Evolutionary conservation across 2,113 vertebrate genomes (phyloP), one percentile per base, ranked within the genome.

Genomic region (Lophura nycthemera): DNA sequence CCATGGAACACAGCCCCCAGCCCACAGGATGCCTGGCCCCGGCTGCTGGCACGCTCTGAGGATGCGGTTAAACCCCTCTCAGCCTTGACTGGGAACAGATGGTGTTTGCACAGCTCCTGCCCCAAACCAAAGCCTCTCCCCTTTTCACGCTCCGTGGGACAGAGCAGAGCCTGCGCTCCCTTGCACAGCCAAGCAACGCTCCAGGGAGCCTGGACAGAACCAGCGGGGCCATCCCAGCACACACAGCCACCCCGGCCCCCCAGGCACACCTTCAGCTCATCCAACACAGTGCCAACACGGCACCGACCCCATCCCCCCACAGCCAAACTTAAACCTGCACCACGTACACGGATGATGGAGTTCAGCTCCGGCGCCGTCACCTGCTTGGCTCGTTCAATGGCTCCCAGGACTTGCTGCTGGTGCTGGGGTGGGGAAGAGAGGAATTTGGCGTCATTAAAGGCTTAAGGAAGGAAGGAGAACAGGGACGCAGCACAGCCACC

Each of bases 361-460:
- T 99, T 99, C 97, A 99, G 98, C 96, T 99, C 99, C 1, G 99
- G 99, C 0, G 99, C 99, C 0, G 99, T 99, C 88, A 99, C 99
- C 97, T 99, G 99, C 96, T 99, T 99, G 75, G 99, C 99, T 88
- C 99, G 96, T 93, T 99, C 99, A 1, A 99, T 99, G 92, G 99
- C 99, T 32, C 99, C 99, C 97, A 99, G 97, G 90, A 99, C 99
- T 96, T 99, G 99, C 96, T 99, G 99, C 96, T 99, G 99, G 97
- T 99, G 99, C 99, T 99, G 96, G 15, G 30, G 6, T 5, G 63
- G 67, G 60, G 65, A 93, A 77, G 21, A 82, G 30, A 74, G 32
- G 38, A 27, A 83, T 69, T 2, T 18, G 14, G 73, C 36, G 56
- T 80, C 64, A 80, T 15, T 60, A 43, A 10, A 12, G 8, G 18